phyloP scores from a whole-genome alignment of 2,797 vertebrate genomes.

The Sebastes vulpes region DNA sequence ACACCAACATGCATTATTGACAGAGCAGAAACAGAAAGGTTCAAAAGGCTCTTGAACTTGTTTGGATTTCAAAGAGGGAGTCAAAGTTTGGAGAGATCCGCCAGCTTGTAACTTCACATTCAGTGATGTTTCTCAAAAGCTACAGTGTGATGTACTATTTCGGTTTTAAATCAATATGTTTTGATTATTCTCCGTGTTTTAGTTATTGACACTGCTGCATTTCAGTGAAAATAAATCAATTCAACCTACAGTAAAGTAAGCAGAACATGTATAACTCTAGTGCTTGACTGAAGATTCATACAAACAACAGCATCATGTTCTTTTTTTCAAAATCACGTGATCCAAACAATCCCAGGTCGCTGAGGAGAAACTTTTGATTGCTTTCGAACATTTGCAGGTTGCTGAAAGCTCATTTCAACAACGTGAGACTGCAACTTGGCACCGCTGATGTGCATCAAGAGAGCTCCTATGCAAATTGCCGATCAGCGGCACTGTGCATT shows the following conservation, averaged over 20 bases:
- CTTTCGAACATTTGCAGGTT: background rate
- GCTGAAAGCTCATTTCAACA: background rate
- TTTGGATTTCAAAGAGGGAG: slow-evolving; percentile 18
- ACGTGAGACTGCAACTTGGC: background rate
- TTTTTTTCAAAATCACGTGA: background rate
- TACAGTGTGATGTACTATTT: background rate
- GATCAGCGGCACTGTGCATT: background rate
- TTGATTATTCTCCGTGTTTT: slow-evolving; percentile 9
- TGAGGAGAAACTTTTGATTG: background rate
- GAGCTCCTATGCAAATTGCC: background rate
- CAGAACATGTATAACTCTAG: background rate
- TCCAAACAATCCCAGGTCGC: background rate
- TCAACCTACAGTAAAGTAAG: background rate
- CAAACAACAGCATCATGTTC: background rate
- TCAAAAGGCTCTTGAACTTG: slow-evolving; percentile 31
- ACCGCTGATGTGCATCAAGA: background rate
- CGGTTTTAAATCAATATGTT: slow-evolving; percentile 20
- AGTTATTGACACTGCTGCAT: background rate
- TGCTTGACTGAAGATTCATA: background rate
- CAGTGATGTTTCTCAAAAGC: background rate
- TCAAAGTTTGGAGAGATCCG: slow-evolving; percentile 7
- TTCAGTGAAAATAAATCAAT: slow-evolving; percentile 15
- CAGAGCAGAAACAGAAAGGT: slow-evolving; percentile 6
- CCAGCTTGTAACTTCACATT: background rate
- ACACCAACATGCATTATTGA: slow-evolving; percentile 23